These are phyloP conservation scores for human (Homo sapiens) DNA, from an alignment of 2,113 vertebrate genomes.

Conservation along the genomic window GRCh38 chr5:29996001-29996500, in stretches of 20 bases:
- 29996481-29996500: background rate
- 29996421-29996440: background rate
- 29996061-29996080: constrained; percentile 51
- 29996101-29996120: constrained; percentile 43
- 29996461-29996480: background rate
- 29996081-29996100: background rate
- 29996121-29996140: constrained; percentile 65
- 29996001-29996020: constrained; percentile 29
- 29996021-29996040: constrained; percentile 41
- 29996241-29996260: background rate
- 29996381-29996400: background rate
- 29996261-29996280: background rate
- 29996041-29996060: constrained; percentile 47
- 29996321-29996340: background rate
- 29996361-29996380: background rate
- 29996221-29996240: background rate
- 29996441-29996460: background rate
- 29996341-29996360: constrained; percentile 15
- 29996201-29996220: constrained; percentile 43
- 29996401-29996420: background rate
- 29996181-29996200: constrained; percentile 44
- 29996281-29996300: background rate
- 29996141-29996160: constrained; percentile 51
- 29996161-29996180: constrained; percentile 59
- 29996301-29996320: background rate